Conservation (phyloP, 1,140 invertebrate genomes). For the Drosophila pallidifrons region DNA sequence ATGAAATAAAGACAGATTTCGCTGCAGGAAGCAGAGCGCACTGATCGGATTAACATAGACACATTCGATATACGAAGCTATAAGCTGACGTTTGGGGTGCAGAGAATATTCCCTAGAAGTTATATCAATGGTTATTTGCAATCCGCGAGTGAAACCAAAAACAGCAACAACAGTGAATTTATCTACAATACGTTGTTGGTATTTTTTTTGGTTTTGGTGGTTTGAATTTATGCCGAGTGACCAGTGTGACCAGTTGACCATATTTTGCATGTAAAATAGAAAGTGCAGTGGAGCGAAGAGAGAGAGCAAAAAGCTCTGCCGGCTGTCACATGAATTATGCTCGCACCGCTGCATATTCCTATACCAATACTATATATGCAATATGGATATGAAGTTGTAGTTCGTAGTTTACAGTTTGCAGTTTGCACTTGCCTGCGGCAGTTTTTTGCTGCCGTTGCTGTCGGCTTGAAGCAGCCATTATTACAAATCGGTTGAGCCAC, state of each 20-base stretch:
- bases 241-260: conserved; percentile 20
- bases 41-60: background rate
- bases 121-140: background rate
- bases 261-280: conserved; percentile 66
- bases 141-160: too few species aligned
- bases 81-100: background rate
- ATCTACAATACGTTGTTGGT: background rate
- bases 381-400: background rate
- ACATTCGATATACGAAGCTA: background rate
- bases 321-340: conserved; percentile 76
- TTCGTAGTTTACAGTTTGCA: too few species aligned
- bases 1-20: background rate
- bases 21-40: background rate
- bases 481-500: conserved; percentile 48
- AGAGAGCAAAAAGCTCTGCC: conserved; percentile 18
- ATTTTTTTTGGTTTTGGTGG: conserved; percentile 29
- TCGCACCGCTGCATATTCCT: conserved; percentile 55
- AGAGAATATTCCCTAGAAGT: background rate
- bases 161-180: background rate
- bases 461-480: conserved; percentile 39
- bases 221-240: conserved; percentile 16
- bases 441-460: background rate
- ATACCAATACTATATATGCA: conserved; percentile 6
- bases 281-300: conserved; percentile 34
- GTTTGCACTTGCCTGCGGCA: background rate